Percentiles rank a stretch among this genome's conserved stretches.
These are phyloP conservation scores for Andrena hattorfiana DNA, from an alignment of 2,888 invertebrate genomes.

Conservation along the genomic window DNA sequence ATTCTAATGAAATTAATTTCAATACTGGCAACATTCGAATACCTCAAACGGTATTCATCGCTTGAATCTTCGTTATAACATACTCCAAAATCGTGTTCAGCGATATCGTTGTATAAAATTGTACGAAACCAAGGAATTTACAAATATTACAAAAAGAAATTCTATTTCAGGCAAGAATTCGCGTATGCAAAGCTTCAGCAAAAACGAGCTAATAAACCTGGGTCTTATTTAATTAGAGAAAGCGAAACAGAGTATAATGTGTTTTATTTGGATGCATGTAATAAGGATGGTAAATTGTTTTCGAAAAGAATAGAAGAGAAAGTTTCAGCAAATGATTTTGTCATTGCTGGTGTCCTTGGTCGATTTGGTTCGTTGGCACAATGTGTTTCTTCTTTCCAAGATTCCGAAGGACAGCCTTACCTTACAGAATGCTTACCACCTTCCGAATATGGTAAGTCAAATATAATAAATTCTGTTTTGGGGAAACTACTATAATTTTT, in stretches of 20 bases:
- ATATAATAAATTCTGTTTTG: not conserved
- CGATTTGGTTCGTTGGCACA: constrained; percentile 88
- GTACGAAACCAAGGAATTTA: not conserved
- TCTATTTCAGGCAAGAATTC: constrained; percentile 90
- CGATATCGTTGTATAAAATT: not conserved
- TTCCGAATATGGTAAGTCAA: constrained; percentile 91
- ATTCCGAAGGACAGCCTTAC: constrained; percentile 87
- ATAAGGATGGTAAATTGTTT: constrained; percentile 86
- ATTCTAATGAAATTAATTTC: no score
- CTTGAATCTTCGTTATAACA: no score
- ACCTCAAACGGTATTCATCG: no score
- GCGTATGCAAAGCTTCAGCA: constrained; percentile 93
- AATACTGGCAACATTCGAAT: no score
- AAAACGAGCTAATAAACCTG: constrained; percentile 90
- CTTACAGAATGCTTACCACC: constrained; percentile 93
- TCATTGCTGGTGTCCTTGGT: constrained; percentile 85
- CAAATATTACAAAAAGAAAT: constrained; percentile 1
- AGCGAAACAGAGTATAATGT: constrained; percentile 92
- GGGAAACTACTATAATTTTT: not conserved
- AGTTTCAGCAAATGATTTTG: constrained; percentile 87
- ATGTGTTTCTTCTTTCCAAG: constrained; percentile 88
- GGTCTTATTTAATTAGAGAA: constrained; percentile 93
- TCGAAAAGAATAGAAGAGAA: constrained; percentile 82
- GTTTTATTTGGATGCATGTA: constrained; percentile 93
- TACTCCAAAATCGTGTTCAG: not conserved